phyloP scores from a whole-genome alignment of 2,888 invertebrate species.

The Thysanoteuthis rhombus region DNA sequence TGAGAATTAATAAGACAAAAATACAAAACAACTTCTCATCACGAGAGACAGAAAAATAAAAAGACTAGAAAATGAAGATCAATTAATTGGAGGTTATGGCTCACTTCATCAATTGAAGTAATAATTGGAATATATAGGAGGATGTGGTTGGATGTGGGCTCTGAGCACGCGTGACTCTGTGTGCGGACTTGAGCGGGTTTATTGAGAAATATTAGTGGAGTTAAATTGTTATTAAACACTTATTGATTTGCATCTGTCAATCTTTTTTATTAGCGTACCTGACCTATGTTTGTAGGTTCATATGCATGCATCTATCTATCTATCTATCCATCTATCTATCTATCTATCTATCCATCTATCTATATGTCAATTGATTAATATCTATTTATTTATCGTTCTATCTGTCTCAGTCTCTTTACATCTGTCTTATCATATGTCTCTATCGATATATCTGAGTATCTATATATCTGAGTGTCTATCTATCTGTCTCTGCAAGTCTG shows the following conservation, averaged over 20 bases:
- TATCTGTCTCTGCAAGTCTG: too few relatives aligned
- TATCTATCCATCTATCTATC: background rate
- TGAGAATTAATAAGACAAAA: background rate
- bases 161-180: background rate
- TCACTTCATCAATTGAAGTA: background rate
- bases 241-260: background rate
- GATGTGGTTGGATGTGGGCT: background rate
- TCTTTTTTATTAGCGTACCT: background rate
- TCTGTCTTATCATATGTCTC: too few relatives aligned
- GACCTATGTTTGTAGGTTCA: background rate
- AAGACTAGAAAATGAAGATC: background rate
- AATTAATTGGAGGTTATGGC: slow-evolving; percentile 12
- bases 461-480: too few relatives aligned
- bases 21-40: background rate
- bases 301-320: background rate
- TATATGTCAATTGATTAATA: background rate
- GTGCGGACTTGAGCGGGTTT: background rate
- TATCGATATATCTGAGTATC: too few relatives aligned
- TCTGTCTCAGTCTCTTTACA: background rate
- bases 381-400: background rate
- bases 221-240: background rate
- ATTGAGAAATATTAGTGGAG: background rate
- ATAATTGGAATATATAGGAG: background rate
- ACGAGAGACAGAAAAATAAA: background rate
- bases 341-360: background rate